phyloP scores from a whole-genome alignment of 2,797 vertebrate genomes.

The Trichosurus vulpecula region DNA sequence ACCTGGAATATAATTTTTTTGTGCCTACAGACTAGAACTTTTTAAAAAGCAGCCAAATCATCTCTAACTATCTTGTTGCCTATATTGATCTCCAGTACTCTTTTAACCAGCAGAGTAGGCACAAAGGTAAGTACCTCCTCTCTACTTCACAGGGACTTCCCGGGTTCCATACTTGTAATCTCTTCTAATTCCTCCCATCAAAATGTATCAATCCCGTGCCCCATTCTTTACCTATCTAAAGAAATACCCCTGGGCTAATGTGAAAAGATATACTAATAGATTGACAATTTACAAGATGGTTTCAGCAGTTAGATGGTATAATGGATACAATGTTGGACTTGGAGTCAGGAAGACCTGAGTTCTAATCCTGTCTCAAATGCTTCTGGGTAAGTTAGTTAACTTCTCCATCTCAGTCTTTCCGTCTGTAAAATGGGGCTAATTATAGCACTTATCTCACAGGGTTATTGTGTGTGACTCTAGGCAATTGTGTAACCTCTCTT shows the following conservation, averaged over 20 bases:
- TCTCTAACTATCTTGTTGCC: background rate
- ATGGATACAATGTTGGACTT: background rate
- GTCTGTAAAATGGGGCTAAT: background rate
- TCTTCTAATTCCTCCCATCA: background rate
- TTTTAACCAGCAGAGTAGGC: background rate
- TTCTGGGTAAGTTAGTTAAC: background rate
- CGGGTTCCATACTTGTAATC: background rate
- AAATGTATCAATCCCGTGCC: background rate
- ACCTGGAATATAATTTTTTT: background rate
- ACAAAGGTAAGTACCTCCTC: background rate
- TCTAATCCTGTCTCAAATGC: background rate
- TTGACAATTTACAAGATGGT: background rate
- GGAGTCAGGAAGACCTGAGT: background rate
- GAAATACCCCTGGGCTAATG: background rate
- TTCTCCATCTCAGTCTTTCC: background rate
- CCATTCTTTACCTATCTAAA: background rate
- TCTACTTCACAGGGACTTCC: background rate
- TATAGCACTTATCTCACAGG: background rate
- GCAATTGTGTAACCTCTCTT: background rate
- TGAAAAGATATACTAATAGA: background rate
- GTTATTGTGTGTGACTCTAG: background rate
- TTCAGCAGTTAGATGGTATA: background rate
- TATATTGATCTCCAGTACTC: background rate
- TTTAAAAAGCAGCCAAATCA: background rate
- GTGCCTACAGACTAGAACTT: background rate